Percentiles rank a stretch among this genome's conserved stretches.
Conservation (phyloP, 2,113 vertebrate species). For the Leptobrachium ailaonicum region DNA sequence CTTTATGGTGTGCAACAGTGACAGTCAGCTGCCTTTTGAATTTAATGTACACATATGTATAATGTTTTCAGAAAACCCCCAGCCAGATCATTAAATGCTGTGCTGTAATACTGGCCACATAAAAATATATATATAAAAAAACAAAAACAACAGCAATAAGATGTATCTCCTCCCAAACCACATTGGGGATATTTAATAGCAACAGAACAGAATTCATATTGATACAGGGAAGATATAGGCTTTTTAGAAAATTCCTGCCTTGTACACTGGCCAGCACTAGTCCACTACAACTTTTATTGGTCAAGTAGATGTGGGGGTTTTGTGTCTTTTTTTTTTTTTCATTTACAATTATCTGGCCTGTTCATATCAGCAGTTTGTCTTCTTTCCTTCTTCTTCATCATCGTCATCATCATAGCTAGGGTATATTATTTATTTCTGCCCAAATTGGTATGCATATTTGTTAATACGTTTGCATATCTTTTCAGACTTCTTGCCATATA, state of each 20-base stretch:
- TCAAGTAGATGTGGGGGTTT: not conserved
- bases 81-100: conserved; percentile 44
- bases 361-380: conserved; percentile 15
- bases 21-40: conserved; percentile 7
- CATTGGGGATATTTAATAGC: conserved; percentile 17
- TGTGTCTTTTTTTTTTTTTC: conserved; percentile 4
- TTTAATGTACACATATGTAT: not conserved
- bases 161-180: conserved; percentile 20
- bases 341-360: conserved; percentile 29
- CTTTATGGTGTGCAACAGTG: not conserved
- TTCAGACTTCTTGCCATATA: not conserved
- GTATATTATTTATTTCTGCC: conserved; percentile 27
- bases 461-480: conserved; percentile 45
- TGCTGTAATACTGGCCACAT: conserved; percentile 7
- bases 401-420: conserved; percentile 18
- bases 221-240: conserved; percentile 25
- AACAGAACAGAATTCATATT: conserved; percentile 22
- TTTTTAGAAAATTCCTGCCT: conserved; percentile 19
- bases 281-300: conserved; percentile 27
- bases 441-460: conserved; percentile 48
- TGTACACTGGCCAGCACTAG: conserved; percentile 38
- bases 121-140: conserved; percentile 13
- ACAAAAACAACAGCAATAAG: not conserved
- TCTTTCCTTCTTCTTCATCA: conserved; percentile 39
- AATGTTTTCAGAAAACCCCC: not conserved